A percentile compares a stretch with the other conserved stretches of the same genome.
Conservation (phyloP, 1,140 invertebrate species). For the Drosophila bifasciata region DNA sequence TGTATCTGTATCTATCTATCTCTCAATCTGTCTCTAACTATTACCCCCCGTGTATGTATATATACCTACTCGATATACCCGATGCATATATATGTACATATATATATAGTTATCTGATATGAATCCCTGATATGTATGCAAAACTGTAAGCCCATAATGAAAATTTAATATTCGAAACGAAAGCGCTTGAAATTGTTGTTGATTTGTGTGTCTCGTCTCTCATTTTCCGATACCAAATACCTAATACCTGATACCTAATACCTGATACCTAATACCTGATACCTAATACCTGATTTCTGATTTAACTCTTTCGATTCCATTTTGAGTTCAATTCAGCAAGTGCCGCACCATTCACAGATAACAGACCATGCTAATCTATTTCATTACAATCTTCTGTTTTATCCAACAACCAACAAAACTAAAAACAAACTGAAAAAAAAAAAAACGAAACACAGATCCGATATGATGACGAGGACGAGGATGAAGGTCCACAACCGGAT, state of each 20-base stretch:
- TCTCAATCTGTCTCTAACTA: background rate
- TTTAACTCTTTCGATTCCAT: slow-evolving; percentile 42
- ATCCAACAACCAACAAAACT: background rate
- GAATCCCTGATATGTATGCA: slow-evolving; percentile 60
- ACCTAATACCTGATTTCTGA: slow-evolving; percentile 14
- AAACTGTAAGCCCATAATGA: slow-evolving; percentile 61
- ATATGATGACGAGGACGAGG: slow-evolving; percentile 97
- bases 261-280: slow-evolving; percentile 11
- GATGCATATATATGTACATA: slow-evolving; percentile 4
- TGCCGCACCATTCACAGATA: too few species aligned
- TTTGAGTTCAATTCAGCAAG: slow-evolving; percentile 24
- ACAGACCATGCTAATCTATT: slow-evolving; percentile 22
- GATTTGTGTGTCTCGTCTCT: slow-evolving; percentile 33
- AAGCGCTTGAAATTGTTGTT: slow-evolving; percentile 52
- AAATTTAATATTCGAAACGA: slow-evolving; percentile 45
- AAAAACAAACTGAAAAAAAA: background rate
- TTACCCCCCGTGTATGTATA: slow-evolving; percentile 21
- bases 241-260: background rate
- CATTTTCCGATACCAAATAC: slow-evolving; percentile 12
- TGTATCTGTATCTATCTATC: background rate
- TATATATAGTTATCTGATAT: slow-evolving; percentile 29
- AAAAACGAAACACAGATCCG: slow-evolving; percentile 88
- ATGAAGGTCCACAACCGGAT: slow-evolving; percentile 97
- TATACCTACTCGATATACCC: slow-evolving; percentile 19
- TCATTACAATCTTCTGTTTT: slow-evolving; percentile 24